These are phyloP conservation scores for Drosophila mercatorum DNA, from an alignment of 2,888 invertebrate genomes.

Conservation along the genomic window DNA sequence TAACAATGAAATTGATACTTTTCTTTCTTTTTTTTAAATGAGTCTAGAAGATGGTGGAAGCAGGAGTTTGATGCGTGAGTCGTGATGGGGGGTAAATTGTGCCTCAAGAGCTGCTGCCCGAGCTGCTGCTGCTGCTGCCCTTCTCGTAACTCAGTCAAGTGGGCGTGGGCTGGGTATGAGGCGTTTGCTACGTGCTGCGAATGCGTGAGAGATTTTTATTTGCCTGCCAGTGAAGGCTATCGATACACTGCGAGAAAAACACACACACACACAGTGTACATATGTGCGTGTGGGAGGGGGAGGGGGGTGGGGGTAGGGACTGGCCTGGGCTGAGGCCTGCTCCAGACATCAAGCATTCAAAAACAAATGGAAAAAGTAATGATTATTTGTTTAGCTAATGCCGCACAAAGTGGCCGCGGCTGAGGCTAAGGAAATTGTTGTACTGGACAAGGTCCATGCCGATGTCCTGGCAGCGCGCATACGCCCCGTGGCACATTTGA, in stretches of 20 bases:
- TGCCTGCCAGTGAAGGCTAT: slow-evolving; percentile 65
- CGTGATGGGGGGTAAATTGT: slow-evolving; percentile 40
- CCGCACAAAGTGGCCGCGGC: slow-evolving; percentile 75
- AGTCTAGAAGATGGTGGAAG: slow-evolving; percentile 26
- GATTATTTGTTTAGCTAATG: slow-evolving; percentile 81
- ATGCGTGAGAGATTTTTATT: slow-evolving; percentile 80
- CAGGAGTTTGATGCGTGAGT: slow-evolving; percentile 15
- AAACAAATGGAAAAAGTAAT: slow-evolving; percentile 81
- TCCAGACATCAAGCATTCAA: slow-evolving; percentile 68
- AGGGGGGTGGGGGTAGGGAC: too few relatives aligned
- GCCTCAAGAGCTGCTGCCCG: slow-evolving; percentile 60
- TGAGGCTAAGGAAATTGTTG: slow-evolving; percentile 6
- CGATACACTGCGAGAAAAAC: slow-evolving; percentile 50
- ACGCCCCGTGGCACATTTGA: slow-evolving; percentile 79
- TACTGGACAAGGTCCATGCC: slow-evolving; percentile 51
- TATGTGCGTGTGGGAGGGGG: slow-evolving; percentile 10
- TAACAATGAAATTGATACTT: slow-evolving; percentile 81
- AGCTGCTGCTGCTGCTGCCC: slow-evolving; percentile 31
- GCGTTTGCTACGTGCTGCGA: slow-evolving; percentile 71
- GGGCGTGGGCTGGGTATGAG: slow-evolving; percentile 37
- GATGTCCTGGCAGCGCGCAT: slow-evolving; percentile 53
- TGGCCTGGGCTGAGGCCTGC: background rate
- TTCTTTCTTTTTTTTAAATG: slow-evolving; percentile 60
- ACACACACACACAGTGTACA: slow-evolving; percentile 22
- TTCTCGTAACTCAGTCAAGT: slow-evolving; percentile 66